A percentile compares a stretch with the other conserved stretches of the same genome.
phyloP scores from a whole-genome alignment of 2,113 vertebrate species.

The Nothocercus julius region DNA sequence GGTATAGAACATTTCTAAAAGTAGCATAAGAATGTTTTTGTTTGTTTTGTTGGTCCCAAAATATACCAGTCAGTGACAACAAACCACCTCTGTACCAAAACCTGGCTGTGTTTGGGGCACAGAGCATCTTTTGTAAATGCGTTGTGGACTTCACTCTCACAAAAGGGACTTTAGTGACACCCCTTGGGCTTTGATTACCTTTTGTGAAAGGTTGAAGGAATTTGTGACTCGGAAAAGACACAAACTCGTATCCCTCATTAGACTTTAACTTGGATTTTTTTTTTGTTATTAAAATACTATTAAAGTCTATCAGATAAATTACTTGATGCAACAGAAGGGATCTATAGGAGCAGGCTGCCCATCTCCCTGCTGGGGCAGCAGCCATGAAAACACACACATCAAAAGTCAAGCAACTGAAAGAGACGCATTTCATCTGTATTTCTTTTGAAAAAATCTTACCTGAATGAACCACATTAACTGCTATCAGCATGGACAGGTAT shows the following conservation, averaged over 20 bases:
- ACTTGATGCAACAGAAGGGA: neutral
- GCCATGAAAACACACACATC: neutral
- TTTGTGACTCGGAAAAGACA: neutral
- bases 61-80: neutral
- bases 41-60: neutral
- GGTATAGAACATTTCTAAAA: neutral
- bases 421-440: neutral
- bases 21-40: neutral
- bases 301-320: neutral
- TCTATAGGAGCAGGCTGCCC: neutral
- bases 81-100: neutral
- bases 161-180: neutral
- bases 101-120: neutral
- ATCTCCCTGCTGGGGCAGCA: neutral
- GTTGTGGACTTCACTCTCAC: neutral
- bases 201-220: neutral
- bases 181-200: neutral
- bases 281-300: neutral
- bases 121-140: neutral
- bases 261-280: neutral
- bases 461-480: neutral
- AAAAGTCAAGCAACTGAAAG: neutral
- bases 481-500: neutral
- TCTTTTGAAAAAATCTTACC: slow-evolving; percentile 1
- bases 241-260: neutral